These are phyloP conservation scores for Keiferia lycopersicella DNA, from an alignment of 2,888 invertebrate genomes.

Conservation along the genomic window DNA sequence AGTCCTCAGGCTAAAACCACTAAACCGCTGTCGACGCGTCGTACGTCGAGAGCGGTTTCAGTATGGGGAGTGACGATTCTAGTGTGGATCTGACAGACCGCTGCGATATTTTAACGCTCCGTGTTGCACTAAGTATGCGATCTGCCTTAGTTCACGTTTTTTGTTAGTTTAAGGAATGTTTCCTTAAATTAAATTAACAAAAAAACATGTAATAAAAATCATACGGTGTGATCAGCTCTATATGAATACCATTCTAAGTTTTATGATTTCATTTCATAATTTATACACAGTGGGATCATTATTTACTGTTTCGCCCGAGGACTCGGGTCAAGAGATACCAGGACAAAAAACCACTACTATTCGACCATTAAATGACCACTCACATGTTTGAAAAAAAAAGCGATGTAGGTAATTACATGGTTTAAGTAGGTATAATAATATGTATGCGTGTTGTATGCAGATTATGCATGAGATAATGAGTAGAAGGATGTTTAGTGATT, in stretches of 20 bases:
- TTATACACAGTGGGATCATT: slow-evolving; percentile 64
- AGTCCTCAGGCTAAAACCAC: too few species aligned
- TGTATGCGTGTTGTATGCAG: slow-evolving; percentile 1
- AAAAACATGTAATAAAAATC: too few species aligned
- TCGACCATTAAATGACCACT: slow-evolving; percentile 50
- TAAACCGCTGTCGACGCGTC: too few species aligned
- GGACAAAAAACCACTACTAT: slow-evolving; percentile 56
- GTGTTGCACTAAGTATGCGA: too few species aligned
- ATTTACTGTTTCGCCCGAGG: slow-evolving; percentile 69
- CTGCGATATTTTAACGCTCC: too few species aligned
- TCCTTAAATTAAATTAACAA: too few species aligned
- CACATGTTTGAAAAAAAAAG: slow-evolving; percentile 46
- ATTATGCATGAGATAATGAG: neutral
- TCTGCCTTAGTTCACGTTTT: too few species aligned
- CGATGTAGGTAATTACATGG: slow-evolving; percentile 40
- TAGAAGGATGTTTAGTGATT: neutral
- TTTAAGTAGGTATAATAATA: slow-evolving; percentile 18
- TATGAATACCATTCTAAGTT: slow-evolving; percentile 44
- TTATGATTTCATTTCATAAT: slow-evolving; percentile 68
- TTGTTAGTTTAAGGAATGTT: too few species aligned
- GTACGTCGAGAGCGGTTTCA: too few species aligned
- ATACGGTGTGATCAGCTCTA: slow-evolving; percentile 41
- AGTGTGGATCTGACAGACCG: too few species aligned
- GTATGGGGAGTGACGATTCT: too few species aligned
- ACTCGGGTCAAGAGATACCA: slow-evolving; percentile 63